phyloP scores from a whole-genome alignment of 2,113 vertebrate species.

The Neoarius graeffei region DNA sequence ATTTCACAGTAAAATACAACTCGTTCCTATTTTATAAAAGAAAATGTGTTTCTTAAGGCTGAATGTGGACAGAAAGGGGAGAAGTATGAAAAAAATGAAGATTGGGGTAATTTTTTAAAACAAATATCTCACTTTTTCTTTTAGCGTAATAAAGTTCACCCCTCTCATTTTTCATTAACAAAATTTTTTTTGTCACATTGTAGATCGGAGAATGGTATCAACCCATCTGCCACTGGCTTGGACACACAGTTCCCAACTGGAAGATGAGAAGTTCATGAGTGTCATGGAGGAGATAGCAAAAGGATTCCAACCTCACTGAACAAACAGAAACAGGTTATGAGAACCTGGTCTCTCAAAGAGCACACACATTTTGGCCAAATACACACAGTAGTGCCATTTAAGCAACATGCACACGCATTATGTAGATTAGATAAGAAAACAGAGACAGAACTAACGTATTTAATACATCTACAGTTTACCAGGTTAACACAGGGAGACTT shows the following conservation, averaged over 20 bases:
- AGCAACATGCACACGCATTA: not conserved
- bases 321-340: not conserved
- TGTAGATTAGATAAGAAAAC: not conserved
- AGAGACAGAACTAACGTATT: not conserved
- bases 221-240: slow-evolving; percentile 77
- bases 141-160: not conserved
- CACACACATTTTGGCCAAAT: slow-evolving; percentile 3
- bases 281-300: slow-evolving; percentile 76
- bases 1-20: not conserved
- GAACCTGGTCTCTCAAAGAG: not conserved
- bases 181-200: slow-evolving; percentile 16
- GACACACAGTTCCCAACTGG: slow-evolving; percentile 73
- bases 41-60: not conserved
- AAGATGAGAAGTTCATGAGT: slow-evolving; percentile 77
- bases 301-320: slow-evolving; percentile 74
- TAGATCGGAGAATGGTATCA: slow-evolving; percentile 72
- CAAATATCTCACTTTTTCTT: not conserved
- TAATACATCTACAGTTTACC: not conserved
- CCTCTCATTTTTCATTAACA: not conserved
- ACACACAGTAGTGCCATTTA: not conserved
- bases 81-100: not conserved
- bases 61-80: not conserved
- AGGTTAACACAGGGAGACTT: not conserved
- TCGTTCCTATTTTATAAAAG: not conserved
- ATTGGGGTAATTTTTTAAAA: not conserved